Percentiles rank a stretch among this genome's conserved stretches.
These are phyloP conservation scores for Cremastinae sp. DNA, from an alignment of 2,888 invertebrate genomes.

Conservation along the genomic window DNA sequence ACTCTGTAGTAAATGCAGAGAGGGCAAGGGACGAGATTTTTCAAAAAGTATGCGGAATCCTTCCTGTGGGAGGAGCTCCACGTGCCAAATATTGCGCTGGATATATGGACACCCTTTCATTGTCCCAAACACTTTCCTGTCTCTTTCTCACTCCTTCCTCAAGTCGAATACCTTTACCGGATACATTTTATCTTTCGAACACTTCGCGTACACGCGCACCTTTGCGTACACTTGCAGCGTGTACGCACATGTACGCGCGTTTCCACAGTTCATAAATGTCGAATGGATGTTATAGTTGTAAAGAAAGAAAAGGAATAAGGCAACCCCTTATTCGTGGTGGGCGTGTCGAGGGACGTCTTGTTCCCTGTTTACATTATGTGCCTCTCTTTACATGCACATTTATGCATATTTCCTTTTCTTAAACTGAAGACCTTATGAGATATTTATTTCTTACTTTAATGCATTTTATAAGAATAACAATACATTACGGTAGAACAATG, in stretches of 20 bases:
- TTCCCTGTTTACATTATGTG: constrained; percentile 39
- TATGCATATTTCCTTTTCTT: too few relatives aligned
- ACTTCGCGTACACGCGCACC: too few relatives aligned
- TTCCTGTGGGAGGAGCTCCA: constrained; percentile 65
- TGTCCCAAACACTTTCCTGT: neutral
- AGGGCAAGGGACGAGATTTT: constrained; percentile 44
- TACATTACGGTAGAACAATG: too few relatives aligned
- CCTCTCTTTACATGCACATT: constrained; percentile 31
- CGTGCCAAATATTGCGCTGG: constrained; percentile 59
- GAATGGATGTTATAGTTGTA: constrained; percentile 9
- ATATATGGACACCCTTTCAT: constrained; percentile 38
- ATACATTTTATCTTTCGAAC: too few relatives aligned
- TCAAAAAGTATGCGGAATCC: constrained; percentile 56
- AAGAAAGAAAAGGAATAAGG: constrained; percentile 1
- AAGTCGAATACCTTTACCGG: too few relatives aligned
- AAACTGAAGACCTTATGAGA: too few relatives aligned
- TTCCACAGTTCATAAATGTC: constrained; percentile 29
- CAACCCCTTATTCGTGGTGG: constrained; percentile 46
- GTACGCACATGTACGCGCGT: constrained; percentile 48
- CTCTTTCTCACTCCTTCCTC: neutral
- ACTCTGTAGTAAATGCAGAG: too few relatives aligned
- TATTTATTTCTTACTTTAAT: too few relatives aligned
- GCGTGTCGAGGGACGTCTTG: constrained; percentile 52
- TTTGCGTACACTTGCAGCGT: too few relatives aligned
- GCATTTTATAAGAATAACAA: too few relatives aligned